Percentiles rank a stretch among this genome's conserved stretches.
Conservation (phyloP, 2,888 invertebrate genomes). For the Eumacrocentrus americanus region DNA sequence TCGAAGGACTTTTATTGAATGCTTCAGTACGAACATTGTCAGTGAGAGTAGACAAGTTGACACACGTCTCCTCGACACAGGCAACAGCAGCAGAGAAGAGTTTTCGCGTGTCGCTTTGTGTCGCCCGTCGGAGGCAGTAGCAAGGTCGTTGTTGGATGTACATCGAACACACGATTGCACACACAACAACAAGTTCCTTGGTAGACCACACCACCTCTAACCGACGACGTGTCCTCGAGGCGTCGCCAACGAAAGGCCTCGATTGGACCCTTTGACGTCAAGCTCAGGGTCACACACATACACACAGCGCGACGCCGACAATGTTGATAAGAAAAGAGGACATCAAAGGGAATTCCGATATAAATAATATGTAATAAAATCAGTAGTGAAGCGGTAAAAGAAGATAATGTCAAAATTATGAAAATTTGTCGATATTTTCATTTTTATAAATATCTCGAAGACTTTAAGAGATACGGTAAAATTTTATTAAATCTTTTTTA, state of each 20-base stretch:
- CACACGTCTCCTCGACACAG: not conserved
- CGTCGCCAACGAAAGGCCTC: slow-evolving; percentile 14
- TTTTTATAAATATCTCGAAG: no score
- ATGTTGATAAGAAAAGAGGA: not conserved
- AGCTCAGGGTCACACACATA: slow-evolving; percentile 19
- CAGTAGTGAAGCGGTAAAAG: no score
- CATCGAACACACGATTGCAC: not conserved
- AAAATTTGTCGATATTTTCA: no score
- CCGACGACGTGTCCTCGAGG: slow-evolving; percentile 23
- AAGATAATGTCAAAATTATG: not conserved
- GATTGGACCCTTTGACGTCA: slow-evolving; percentile 28
- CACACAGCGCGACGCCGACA: not conserved
- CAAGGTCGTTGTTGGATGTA: slow-evolving; percentile 17
- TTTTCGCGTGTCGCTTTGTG: slow-evolving; percentile 7
- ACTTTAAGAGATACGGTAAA: no score
- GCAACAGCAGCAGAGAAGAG: not conserved
- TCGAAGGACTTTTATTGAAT: not conserved
- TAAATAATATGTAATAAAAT: no score
- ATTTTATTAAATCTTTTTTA: no score
- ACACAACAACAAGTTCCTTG: slow-evolving; percentile 2
- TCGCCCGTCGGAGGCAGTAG: not conserved
- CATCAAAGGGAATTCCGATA: not conserved
- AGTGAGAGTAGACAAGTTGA: not conserved
- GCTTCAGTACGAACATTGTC: not conserved
- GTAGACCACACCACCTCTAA: slow-evolving; percentile 2